Percentiles rank a stretch among this genome's conserved stretches.
Evolutionary conservation across 2,113 vertebrate species (phyloP).

Genomic region (Serinus canaria): DNA sequence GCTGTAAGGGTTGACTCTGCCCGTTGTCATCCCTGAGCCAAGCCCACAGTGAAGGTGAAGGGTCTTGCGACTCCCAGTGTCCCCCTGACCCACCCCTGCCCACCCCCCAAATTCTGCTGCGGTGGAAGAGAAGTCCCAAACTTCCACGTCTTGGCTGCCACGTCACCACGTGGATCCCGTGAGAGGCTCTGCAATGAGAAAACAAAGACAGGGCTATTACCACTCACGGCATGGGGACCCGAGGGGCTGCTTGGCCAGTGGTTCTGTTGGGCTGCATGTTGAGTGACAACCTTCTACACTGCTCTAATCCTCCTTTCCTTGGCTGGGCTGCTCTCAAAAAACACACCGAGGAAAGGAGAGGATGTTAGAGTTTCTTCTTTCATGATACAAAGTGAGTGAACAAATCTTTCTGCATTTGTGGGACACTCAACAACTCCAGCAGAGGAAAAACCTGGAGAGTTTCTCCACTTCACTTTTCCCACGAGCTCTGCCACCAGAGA

Average conservation of each 20-base stretch:
- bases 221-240: neutral
- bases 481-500: neutral
- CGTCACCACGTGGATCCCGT: neutral
- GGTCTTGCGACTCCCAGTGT: neutral
- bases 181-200: conserved; percentile 67
- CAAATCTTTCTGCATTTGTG: neutral
- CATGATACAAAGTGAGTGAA: accelerated
- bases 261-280: neutral
- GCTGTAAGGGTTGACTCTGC: conserved; percentile 87
- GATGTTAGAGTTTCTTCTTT: neutral
- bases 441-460: neutral
- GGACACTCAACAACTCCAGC: neutral
- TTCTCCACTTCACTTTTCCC: neutral
- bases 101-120: conserved; percentile 29
- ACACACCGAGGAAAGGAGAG: neutral
- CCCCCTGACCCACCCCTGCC: conserved; percentile 42
- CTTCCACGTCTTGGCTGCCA: conserved; percentile 37
- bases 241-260: neutral
- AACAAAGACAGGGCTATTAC: neutral
- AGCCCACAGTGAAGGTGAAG: conserved; percentile 35
- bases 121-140: conserved; percentile 30
- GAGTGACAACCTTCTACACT: neutral
- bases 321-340: neutral
- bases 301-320: neutral
- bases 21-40: conserved; percentile 86